Base-by-base conservation (phyloP, 2,888 invertebrate genomes). In the Congeria kusceri region DNA sequence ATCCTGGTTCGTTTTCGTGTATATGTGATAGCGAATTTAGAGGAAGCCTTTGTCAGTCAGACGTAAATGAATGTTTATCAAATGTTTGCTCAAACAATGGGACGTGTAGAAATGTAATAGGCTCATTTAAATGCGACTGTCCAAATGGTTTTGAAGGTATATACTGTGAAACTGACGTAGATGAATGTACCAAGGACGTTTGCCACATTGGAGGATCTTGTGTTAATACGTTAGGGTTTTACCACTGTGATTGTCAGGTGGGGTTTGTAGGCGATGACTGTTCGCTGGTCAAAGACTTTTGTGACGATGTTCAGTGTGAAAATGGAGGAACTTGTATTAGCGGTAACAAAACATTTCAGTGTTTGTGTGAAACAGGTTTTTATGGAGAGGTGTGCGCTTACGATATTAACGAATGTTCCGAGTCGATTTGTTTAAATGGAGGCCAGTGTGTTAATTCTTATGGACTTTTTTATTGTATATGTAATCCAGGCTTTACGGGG, bases 141-240 rank as follows among this genome's bases (percentile, higher is more conserved):
- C 18, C n/a, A 39, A 28, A 59, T 13, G 80, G 80, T 3, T 80
- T 53, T 59, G 27, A 49, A 25, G 73, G 68, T 0, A 18, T 49
- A 18, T 23, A 49, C 32, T 78, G 78, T 32, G 23, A 20, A 20
- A 32, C 25, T 5, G 65, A 73, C 65, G 44, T 67, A 11, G 53
- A 67, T 39, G 67, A 66, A 39, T 73, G 73, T 66, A 13, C 25
- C 46, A 9, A 23, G 2, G 20, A 28, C 29, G 39, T 56, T 46
- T 77, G 77, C 49, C 46, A 67, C 23, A 77, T 66, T 27, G 67
- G 71, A 25, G 71, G 59, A 20, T 20, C 71, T 3, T 77, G 77
- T 49, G 4, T 25, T 11, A 76, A 76, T 25, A 59, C 15, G 13
- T 23, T 20, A 4, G 72, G 72, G 18, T 56, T 53, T 11, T 77